These are phyloP conservation scores for Salarias fasciatus DNA, from an alignment of 2,797 vertebrate genomes.

Conservation along the genomic window DNA sequence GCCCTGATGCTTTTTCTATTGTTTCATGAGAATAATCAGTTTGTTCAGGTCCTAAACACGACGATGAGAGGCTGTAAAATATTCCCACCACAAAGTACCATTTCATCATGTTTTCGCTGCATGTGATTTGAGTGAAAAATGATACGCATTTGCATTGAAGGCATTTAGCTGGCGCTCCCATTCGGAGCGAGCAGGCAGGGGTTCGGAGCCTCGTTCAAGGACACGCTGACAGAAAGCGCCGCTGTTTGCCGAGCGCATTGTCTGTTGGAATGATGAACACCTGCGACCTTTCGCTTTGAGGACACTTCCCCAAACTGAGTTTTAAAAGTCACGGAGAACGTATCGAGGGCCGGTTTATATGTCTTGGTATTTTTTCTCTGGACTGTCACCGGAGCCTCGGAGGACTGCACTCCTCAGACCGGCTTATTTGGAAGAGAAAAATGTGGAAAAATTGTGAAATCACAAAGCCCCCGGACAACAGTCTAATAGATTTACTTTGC, in stretches of 20 bases:
- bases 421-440: neutral
- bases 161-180: constrained; percentile 49
- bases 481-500: neutral
- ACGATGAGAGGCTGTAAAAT: constrained; percentile 27
- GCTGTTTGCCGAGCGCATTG: constrained; percentile 27
- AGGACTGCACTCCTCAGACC: neutral
- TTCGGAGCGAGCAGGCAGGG: constrained; percentile 32
- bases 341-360: neutral
- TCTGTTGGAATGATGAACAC: constrained; percentile 40
- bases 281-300: constrained; percentile 32
- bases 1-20: neutral
- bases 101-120: constrained; percentile 47
- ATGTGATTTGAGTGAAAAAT: constrained; percentile 48
- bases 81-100: constrained; percentile 4
- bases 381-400: neutral
- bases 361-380: neutral
- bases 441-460: constrained; percentile 7
- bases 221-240: constrained; percentile 25
- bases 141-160: constrained; percentile 46
- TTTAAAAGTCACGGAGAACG: constrained; percentile 26
- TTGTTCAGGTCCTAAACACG: constrained; percentile 13
- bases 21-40: neutral
- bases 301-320: constrained; percentile 14
- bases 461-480: constrained; percentile 2
- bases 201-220: constrained; percentile 50